Evolutionary conservation across 2,888 invertebrate species (phyloP), one percentile per base, ranked within the genome.

Genomic region (Hirudinaria manillensis): DNA sequence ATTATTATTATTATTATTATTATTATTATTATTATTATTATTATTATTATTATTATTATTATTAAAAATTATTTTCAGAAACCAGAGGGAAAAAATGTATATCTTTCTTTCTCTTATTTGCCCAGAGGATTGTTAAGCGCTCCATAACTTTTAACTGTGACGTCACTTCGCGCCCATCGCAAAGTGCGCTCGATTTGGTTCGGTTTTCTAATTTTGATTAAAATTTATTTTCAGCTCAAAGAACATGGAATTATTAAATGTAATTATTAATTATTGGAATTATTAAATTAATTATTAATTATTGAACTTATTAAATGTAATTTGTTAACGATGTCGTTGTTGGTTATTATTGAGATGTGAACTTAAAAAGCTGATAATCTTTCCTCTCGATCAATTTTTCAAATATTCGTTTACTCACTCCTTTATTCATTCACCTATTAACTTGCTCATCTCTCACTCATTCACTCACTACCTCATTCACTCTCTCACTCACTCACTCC

Each of bases 401-500:
- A 27, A 1, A 7, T 13, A 7, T 27, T 61, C 27, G 24, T 53
- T 72, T n/a, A 3, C 51, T 61, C 61, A 27, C 34, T 73, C 29
- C 29, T 32, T 73, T 34, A 27, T 13, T 61, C 61, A 3, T 16
- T 61, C 32, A 1, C 3, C 21, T 21, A 27, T 10, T 61, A 10
- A 19, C 34, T 73, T 29, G 55, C 3, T 73, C 61, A 19, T 29
- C 32, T 1, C 3, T 34, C 34, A 27, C 3, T 61, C 29, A 19
- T 34, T 73, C 61, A 27, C 3, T 73, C 61, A 19, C 21, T 61
- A 13, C 2, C 34, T 61, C 24, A 3, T 32, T 73, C 61, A 19
- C 61, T 73, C 61, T 65, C 29, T 73, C 56, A 27, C 3, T 73
- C 61, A 56, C n/a, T 73, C 34, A 56, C 61, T 73, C 34, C 2